Percentiles rank a stretch among this genome's conserved stretches.
These are phyloP conservation scores for Megaceryle alcyon DNA, from an alignment of 2,797 vertebrate species.

Conservation along the genomic window DNA sequence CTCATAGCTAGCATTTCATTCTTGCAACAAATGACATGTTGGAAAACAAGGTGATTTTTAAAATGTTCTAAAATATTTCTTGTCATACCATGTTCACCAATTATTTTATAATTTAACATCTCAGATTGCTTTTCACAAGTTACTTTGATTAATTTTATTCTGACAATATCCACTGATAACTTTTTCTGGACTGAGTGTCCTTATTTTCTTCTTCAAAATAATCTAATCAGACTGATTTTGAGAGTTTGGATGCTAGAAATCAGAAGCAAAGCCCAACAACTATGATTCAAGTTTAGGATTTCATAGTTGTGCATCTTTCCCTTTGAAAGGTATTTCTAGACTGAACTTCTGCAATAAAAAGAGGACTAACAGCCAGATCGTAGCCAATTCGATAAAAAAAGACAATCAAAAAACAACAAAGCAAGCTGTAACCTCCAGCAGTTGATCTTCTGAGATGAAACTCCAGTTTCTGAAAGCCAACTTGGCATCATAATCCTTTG, in stretches of 20 bases:
- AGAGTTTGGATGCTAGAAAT: neutral
- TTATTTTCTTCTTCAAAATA: neutral
- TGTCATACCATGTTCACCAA: neutral
- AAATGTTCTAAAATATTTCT: neutral
- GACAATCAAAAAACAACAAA: neutral
- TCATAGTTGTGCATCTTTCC: neutral
- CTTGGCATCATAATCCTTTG: neutral
- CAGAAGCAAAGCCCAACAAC: neutral
- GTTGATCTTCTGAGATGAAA: neutral
- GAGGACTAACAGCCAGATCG: neutral
- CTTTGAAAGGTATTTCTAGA: neutral
- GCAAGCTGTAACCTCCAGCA: neutral
- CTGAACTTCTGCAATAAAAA: neutral
- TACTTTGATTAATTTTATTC: neutral
- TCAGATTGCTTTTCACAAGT: neutral
- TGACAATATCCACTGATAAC: neutral
- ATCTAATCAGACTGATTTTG: neutral
- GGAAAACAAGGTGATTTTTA: neutral
- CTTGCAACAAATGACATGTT: neutral
- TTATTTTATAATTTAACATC: neutral
- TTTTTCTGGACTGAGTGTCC: neutral
- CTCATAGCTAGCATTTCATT: neutral
- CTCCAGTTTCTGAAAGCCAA: neutral
- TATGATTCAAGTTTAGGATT: neutral
- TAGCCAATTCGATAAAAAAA: neutral